Conservation (phyloP, 2,888 invertebrate species). For the Choristoneura rosaceana region DNA sequence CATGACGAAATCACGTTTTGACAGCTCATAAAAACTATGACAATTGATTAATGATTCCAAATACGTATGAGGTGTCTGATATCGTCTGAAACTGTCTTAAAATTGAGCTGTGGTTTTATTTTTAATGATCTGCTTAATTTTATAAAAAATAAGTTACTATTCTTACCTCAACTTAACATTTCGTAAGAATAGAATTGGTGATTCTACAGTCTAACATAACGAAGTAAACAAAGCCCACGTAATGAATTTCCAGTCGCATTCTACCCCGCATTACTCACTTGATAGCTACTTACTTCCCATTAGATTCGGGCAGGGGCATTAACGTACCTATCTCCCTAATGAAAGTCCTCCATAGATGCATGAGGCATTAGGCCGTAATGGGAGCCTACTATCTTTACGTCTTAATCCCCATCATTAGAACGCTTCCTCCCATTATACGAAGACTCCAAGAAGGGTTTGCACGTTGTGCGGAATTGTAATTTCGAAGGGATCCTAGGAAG, state of each 20-base stretch:
- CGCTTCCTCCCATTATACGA: constrained; percentile 37
- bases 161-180: background rate
- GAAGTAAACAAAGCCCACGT: constrained; percentile 11
- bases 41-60: too few species aligned
- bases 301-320: constrained; percentile 38
- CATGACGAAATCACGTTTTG: too few species aligned
- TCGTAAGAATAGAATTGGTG: background rate
- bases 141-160: background rate
- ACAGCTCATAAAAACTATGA: too few species aligned
- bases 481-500: constrained; percentile 17
- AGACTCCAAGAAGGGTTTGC: constrained; percentile 42
- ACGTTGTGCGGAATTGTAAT: constrained; percentile 15
- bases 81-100: background rate
- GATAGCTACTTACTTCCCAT: constrained; percentile 33
- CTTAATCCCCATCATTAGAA: constrained; percentile 76
- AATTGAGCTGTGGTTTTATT: constrained; percentile 5
- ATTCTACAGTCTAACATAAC: background rate
- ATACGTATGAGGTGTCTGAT: too few species aligned
- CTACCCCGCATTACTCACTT: constrained; percentile 23
- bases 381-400: constrained; percentile 71
- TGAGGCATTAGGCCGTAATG: constrained; percentile 65
- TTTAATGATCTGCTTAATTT: background rate
- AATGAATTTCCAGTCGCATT: constrained; percentile 19
- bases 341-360: constrained; percentile 72
- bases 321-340: constrained; percentile 63